These are phyloP conservation scores for Hemibagrus wyckioides DNA, from an alignment of 2,113 vertebrate genomes.

Conservation along the genomic window DNA sequence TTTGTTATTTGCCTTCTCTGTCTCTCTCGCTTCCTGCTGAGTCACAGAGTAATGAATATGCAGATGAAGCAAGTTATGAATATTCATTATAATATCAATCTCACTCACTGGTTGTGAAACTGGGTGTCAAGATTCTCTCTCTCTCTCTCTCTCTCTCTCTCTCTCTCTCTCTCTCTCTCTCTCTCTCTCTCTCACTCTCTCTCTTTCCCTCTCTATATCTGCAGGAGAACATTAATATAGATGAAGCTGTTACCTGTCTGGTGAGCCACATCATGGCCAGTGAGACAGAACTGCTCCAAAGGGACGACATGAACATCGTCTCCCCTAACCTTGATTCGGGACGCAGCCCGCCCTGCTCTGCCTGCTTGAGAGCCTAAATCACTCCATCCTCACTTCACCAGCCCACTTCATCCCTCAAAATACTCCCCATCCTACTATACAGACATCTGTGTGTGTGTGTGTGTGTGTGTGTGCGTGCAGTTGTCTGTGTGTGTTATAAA, in stretches of 20 bases:
- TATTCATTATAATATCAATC: slow-evolving; percentile 42
- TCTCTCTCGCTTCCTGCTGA: background rate
- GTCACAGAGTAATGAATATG: slow-evolving; percentile 27
- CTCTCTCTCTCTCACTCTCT: slow-evolving; percentile 1
- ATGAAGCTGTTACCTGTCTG: slow-evolving; percentile 89
- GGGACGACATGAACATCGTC: slow-evolving; percentile 78
- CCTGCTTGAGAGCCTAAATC: slow-evolving; percentile 78
- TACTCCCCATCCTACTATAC: background rate
- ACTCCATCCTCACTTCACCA: background rate
- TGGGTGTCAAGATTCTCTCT: slow-evolving; percentile 34
- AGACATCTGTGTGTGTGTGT: background rate
- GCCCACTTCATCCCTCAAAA: background rate
- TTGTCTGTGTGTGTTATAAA: background rate
- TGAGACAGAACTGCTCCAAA: slow-evolving; percentile 83
- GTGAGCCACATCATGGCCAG: slow-evolving; percentile 94
- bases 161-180: background rate
- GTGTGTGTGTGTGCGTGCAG: background rate
- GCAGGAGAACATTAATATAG: slow-evolving; percentile 94
- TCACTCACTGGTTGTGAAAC: background rate
- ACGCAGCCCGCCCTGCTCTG: slow-evolving; percentile 79
- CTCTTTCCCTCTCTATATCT: background rate
- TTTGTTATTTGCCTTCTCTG: background rate
- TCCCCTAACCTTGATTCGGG: slow-evolving; percentile 81
- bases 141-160: slow-evolving; percentile 7
- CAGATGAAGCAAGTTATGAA: slow-evolving; percentile 17